Conservation (phyloP, 2,888 invertebrate species). For the Platycnemis pennipes region DNA sequence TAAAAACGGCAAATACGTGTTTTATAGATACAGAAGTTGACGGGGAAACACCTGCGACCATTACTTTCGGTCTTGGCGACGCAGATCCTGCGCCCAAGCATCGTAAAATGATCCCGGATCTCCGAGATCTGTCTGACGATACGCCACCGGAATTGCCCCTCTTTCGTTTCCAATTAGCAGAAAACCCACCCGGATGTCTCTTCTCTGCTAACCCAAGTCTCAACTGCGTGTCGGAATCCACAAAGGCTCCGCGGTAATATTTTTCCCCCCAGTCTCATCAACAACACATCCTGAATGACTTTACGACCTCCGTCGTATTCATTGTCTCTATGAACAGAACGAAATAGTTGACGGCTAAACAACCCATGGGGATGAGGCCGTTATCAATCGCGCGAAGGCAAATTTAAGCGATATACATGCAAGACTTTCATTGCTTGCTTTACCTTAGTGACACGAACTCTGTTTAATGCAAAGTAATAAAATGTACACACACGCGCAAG, state of each 20-base stretch:
- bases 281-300: not conserved
- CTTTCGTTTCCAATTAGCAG: constrained; percentile 19
- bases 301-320: not conserved
- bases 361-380: not conserved
- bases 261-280: not conserved
- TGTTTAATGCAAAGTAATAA: too few relatives aligned
- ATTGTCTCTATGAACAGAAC: not conserved
- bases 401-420: not conserved
- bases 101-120: constrained; percentile 18
- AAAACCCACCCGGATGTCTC: not conserved
- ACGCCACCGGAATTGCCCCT: constrained; percentile 16
- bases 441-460: too few relatives aligned
- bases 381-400: not conserved
- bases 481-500: too few relatives aligned
- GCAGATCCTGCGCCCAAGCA: not conserved
- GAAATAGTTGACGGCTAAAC: not conserved
- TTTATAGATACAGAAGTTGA: not conserved
- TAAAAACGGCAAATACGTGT: constrained; percentile 1
- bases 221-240: not conserved
- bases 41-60: not conserved
- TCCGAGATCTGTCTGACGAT: not conserved
- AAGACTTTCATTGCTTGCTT: too few relatives aligned
- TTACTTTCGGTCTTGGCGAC: not conserved
- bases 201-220: not conserved
- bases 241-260: not conserved